phyloP scores from a whole-genome alignment of 1,140 invertebrate species.

The Trachymyrmex cornetzi region DNA sequence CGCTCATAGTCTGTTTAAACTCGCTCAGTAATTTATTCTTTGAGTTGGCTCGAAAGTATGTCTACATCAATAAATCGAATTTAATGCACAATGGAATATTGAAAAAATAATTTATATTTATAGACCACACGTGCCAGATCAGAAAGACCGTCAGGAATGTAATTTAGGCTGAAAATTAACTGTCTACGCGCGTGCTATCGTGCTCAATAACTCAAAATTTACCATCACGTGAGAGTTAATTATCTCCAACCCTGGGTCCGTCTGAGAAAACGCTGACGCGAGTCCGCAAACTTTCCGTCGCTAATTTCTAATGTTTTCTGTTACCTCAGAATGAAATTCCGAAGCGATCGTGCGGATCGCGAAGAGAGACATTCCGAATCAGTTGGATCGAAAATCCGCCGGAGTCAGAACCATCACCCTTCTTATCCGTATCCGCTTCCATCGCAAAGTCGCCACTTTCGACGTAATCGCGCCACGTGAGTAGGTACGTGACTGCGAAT shows the following conservation, averaged over 20 bases:
- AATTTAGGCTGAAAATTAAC: conserved; percentile 19
- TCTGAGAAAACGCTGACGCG: background rate
- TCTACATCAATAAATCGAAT: conserved; percentile 35
- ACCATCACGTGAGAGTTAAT: conserved; percentile 31
- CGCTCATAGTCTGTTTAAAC: conserved; percentile 39
- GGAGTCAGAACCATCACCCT: background rate
- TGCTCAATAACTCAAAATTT: conserved; percentile 27
- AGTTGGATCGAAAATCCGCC: background rate
- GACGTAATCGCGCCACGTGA: background rate
- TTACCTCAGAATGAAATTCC: background rate
- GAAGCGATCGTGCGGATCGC: background rate
- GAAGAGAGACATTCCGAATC: background rate
- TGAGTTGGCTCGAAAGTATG: background rate
- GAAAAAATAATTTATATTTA: conserved; percentile 37
- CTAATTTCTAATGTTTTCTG: background rate
- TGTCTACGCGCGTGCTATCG: conserved; percentile 17
- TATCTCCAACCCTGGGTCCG: background rate
- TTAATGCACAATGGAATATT: conserved; percentile 15
- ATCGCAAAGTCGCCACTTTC: background rate
- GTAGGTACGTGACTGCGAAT: conserved; percentile 2
- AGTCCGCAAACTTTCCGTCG: background rate
- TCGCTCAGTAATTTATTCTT: conserved; percentile 31
- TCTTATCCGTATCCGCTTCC: conserved; percentile 6
- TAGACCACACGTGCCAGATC: background rate
- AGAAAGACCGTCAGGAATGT: background rate